A percentile compares a stretch with the other conserved stretches of the same genome.
Evolutionary conservation across 2,888 invertebrate species (phyloP).

Genomic region (Malthinus seriepunctatus): DNA sequence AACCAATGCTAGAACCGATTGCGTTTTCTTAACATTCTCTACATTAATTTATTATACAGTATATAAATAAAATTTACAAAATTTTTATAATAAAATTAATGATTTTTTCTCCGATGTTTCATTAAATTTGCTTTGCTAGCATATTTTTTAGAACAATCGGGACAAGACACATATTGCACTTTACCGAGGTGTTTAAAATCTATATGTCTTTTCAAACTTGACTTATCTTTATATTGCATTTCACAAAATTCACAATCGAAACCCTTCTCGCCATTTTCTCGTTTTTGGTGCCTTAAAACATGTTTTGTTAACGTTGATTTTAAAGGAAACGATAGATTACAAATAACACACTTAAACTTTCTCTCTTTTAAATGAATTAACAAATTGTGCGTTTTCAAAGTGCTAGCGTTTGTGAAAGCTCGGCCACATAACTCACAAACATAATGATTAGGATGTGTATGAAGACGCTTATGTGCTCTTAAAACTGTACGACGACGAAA

Average conservation of each 20-base stretch:
- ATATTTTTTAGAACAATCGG: conserved; percentile 34
- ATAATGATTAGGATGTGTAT: conserved; percentile 40
- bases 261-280: conserved; percentile 34
- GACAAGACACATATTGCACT: conserved; percentile 26
- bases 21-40: no score
- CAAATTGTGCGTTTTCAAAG: conserved; percentile 41
- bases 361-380: conserved; percentile 40
- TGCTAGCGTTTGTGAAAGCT: conserved; percentile 41
- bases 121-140: conserved; percentile 35
- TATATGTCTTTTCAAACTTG: conserved; percentile 38
- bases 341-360: conserved; percentile 41
- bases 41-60: no score
- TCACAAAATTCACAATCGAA: conserved; percentile 35
- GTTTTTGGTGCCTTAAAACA: conserved; percentile 35
- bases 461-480: conserved; percentile 39
- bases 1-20: no score
- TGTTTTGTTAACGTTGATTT: conserved; percentile 44
- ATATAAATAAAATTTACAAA: no score
- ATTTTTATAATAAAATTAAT: no score
- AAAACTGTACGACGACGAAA: conserved; percentile 42
- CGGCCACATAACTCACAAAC: conserved; percentile 43
- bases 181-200: conserved; percentile 35
- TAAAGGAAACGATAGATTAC: conserved; percentile 40
- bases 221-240: conserved; percentile 39
- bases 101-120: conserved; percentile 34